These are phyloP conservation scores for Pogonomyrmex barbatus DNA, from an alignment of 1,140 invertebrate genomes.

Conservation along the genomic window DNA sequence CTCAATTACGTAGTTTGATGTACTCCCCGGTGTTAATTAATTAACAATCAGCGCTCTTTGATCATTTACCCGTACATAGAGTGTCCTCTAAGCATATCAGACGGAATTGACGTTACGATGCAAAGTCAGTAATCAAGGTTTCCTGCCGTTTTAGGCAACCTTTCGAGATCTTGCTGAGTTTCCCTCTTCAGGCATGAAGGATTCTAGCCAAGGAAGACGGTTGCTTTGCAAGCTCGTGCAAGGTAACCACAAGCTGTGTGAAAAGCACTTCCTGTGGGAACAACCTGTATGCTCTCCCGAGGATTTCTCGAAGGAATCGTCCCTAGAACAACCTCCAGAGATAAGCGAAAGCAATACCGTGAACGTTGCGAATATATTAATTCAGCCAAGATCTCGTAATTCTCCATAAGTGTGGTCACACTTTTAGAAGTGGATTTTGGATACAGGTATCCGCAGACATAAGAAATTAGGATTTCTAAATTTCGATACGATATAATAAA, in stretches of 20 bases:
- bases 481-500: not conserved
- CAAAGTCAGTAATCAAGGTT: conserved; percentile 55
- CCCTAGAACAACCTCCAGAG: conserved; percentile 52
- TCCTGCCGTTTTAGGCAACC: conserved; percentile 34
- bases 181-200: conserved; percentile 43
- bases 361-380: conserved; percentile 65
- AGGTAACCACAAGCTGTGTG: conserved; percentile 55
- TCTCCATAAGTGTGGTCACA: conserved; percentile 25
- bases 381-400: conserved; percentile 28
- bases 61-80: conserved; percentile 39
- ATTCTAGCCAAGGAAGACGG: conserved; percentile 31
- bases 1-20: not conserved
- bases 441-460: conserved; percentile 4
- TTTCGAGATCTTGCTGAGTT: conserved; percentile 58
- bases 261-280: conserved; percentile 54
- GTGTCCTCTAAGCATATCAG: conserved; percentile 42
- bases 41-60: conserved; percentile 58
- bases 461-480: conserved; percentile 10
- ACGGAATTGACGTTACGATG: conserved; percentile 39
- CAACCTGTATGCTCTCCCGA: conserved; percentile 1
- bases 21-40: conserved; percentile 54
- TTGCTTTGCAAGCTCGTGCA: conserved; percentile 54
- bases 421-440: not conserved
- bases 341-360: conserved; percentile 58
- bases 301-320: conserved; percentile 63